Evolutionary conservation across 2,113 vertebrate species (phyloP).

Genomic region (Otus sunia): DNA sequence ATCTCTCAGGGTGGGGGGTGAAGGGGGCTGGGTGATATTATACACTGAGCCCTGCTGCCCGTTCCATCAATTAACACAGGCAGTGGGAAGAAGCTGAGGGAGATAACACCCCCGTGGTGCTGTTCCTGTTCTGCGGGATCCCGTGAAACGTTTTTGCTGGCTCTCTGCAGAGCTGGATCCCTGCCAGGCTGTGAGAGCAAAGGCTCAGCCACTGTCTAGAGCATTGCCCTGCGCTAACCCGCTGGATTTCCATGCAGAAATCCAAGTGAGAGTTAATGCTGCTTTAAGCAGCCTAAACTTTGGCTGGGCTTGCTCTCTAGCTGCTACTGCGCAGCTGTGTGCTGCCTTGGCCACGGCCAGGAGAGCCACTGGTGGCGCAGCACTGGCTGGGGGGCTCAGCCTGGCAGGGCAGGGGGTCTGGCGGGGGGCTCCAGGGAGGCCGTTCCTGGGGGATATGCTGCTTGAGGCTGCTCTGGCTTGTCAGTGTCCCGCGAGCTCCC

Average conservation of each 20-base stretch:
- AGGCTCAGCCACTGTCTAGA: constrained; percentile 36
- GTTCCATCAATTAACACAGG: not conserved
- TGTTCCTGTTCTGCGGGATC: not conserved
- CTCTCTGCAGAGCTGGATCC: not conserved
- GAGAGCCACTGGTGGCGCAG: not conserved
- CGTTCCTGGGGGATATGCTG: rapidly evolving
- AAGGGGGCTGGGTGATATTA: not conserved
- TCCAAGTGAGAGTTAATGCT: constrained; percentile 22
- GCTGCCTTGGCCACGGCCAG: not conserved
- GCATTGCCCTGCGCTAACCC: not conserved
- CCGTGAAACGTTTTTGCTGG: not conserved
- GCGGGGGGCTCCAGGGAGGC: rapidly evolving
- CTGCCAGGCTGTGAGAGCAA: not conserved
- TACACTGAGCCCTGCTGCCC: not conserved
- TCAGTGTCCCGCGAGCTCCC: not conserved
- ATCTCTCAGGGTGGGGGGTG: not conserved
- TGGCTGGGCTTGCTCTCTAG: not conserved
- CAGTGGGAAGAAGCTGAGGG: not conserved
- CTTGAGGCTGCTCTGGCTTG: not conserved
- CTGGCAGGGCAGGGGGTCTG: not conserved
- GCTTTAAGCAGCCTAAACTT: not conserved
- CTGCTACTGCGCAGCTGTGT: not conserved
- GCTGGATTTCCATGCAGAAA: constrained; percentile 36
- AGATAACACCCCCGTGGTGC: not conserved
- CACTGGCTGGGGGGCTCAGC: not conserved